phyloP scores from a whole-genome alignment of 2,797 vertebrate genomes.

The Coilia nasus region DNA sequence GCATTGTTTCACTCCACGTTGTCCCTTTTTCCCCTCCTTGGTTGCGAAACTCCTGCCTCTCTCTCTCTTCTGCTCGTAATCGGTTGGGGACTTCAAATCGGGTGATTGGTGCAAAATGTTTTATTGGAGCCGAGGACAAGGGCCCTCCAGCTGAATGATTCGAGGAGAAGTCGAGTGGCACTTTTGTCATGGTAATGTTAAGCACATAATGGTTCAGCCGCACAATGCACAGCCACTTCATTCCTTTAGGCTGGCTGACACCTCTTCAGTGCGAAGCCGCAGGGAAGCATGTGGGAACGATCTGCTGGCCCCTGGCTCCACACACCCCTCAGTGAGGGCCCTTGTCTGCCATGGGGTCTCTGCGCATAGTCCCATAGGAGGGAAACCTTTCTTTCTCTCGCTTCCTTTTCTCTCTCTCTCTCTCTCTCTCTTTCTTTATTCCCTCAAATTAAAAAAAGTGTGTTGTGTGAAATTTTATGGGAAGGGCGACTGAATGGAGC shows the following conservation, averaged over 20 bases:
- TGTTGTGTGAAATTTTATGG: conserved; percentile 16
- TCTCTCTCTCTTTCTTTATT: conserved; percentile 35
- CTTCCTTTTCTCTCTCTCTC: conserved; percentile 15
- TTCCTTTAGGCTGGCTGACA: conserved; percentile 85
- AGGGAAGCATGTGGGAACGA: conserved; percentile 99
- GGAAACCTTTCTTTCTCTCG: conserved; percentile 1
- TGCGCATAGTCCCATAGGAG: conserved; percentile 21
- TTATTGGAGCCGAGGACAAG: conserved; percentile 91
- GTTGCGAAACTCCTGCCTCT: conserved; percentile 41
- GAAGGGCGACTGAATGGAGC: neutral
- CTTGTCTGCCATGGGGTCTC: conserved; percentile 34
- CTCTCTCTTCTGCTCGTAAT: conserved; percentile 80
- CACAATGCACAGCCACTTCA: conserved; percentile 98
- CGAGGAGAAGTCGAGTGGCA: conserved; percentile 99
- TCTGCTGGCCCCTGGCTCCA: conserved; percentile 79
- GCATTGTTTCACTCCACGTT: neutral
- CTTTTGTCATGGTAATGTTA: conserved; percentile 99
- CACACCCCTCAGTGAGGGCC: conserved; percentile 68
- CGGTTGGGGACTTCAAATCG: conserved; percentile 87
- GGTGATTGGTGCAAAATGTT: conserved; percentile 96
- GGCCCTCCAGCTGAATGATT: conserved; percentile 94
- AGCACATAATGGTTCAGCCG: conserved; percentile 97
- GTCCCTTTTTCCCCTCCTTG: conserved; percentile 18
- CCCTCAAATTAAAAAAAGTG: neutral
- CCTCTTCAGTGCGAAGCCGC: conserved; percentile 94